Percentiles rank a stretch among this genome's conserved stretches.
Conservation (phyloP, 2,888 invertebrate species). For the Drosophila mayaguana region DNA sequence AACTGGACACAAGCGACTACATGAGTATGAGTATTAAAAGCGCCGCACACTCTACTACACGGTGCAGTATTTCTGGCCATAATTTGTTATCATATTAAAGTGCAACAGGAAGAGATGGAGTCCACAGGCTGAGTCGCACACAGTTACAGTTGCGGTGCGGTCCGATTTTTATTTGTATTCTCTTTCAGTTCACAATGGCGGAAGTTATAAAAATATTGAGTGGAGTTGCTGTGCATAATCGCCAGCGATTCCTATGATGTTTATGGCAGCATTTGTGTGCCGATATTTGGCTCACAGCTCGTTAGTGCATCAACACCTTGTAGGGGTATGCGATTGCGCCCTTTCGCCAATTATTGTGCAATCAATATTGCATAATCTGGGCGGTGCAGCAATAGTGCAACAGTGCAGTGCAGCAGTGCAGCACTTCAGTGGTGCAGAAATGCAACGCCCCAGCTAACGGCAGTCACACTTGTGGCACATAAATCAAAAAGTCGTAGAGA, state of each 20-base stretch:
- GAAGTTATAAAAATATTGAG: constrained; percentile 63
- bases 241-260: constrained; percentile 45
- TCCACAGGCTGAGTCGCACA: constrained; percentile 22
- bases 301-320: constrained; percentile 77
- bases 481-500: constrained; percentile 61
- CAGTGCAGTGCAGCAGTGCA: constrained; percentile 34
- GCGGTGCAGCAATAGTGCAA: constrained; percentile 26
- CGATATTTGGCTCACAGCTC: constrained; percentile 67
- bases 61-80: constrained; percentile 61
- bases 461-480: constrained; percentile 79
- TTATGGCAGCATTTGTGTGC: constrained; percentile 68
- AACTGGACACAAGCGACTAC: constrained; percentile 49
- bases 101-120: constrained; percentile 61
- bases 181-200: constrained; percentile 62
- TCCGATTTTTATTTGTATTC: constrained; percentile 27
- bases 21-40: constrained; percentile 57
- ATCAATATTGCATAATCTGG: constrained; percentile 78
- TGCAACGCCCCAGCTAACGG: constrained; percentile 77
- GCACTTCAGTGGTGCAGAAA: constrained; percentile 28
- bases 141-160: constrained; percentile 44
- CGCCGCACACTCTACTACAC: constrained; percentile 60
- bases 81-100: constrained; percentile 83
- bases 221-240: constrained; percentile 61
- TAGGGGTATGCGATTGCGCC: constrained; percentile 74
- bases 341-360: constrained; percentile 79